These are phyloP conservation scores for Neuroterus valhalla DNA, from an alignment of 1,140 invertebrate species.

Conservation along the genomic window DNA sequence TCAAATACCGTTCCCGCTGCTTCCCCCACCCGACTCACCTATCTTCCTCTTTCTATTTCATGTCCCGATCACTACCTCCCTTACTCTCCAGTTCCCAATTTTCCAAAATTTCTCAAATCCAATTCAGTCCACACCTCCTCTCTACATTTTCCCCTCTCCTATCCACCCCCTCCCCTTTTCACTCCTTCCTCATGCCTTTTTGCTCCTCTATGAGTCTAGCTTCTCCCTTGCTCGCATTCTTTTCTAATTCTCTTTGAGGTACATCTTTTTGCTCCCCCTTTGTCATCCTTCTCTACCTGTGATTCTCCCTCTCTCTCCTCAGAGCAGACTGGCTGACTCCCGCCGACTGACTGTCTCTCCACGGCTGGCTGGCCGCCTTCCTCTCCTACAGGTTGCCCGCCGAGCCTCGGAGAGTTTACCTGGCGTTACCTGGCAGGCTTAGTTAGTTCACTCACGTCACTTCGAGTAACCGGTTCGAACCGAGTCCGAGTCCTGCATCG, in stretches of 20 bases:
- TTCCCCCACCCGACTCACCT: conserved; percentile 40
- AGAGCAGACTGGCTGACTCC: conserved; percentile 44
- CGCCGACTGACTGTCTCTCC: conserved; percentile 44
- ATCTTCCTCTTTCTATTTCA: conserved; percentile 56
- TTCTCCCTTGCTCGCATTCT: conserved; percentile 29
- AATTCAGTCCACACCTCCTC: conserved; percentile 62
- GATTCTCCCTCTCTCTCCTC: conserved; percentile 45
- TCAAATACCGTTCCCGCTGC: too few relatives aligned
- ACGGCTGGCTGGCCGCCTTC: conserved; percentile 56
- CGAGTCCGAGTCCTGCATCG: conserved; percentile 36
- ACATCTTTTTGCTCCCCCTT: conserved; percentile 11
- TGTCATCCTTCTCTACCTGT: conserved; percentile 28
- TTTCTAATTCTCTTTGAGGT: conserved; percentile 34
- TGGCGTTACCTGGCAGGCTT: conserved; percentile 72
- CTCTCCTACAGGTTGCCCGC: conserved; percentile 55
- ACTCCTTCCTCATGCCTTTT: conserved; percentile 5
- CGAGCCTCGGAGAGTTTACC: conserved; percentile 66
- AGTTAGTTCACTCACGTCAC: conserved; percentile 75
- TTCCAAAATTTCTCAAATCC: conserved; percentile 37
- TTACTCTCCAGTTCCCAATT: conserved; percentile 40
- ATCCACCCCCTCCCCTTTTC: conserved; percentile 10
- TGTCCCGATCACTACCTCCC: conserved; percentile 46
- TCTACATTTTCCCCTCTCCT: conserved; percentile 23
- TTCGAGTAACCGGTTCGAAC: conserved; percentile 73
- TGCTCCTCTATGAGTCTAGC: background rate